These are phyloP conservation scores for Brienomyrus longianalis DNA, from an alignment of 2,113 vertebrate genomes.

Conservation along the genomic window DNA sequence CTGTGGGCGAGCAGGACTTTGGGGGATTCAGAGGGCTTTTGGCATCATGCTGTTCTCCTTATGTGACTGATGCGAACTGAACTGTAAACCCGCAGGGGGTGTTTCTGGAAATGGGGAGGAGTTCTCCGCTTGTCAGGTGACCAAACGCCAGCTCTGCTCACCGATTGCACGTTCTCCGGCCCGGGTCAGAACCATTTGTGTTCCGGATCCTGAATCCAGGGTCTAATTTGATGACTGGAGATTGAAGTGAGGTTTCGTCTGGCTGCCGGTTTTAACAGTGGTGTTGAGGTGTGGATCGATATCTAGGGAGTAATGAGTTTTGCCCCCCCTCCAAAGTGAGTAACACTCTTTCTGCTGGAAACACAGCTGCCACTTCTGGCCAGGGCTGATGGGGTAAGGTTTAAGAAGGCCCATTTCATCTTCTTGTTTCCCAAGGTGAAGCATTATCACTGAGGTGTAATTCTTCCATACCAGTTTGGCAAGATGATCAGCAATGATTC, in stretches of 20 bases:
- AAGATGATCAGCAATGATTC: not conserved
- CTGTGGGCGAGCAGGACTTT: not conserved
- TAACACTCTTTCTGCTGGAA: not conserved
- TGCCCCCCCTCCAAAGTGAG: not conserved
- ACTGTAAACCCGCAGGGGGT: not conserved
- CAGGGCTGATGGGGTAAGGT: not conserved
- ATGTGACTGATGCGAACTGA: not conserved
- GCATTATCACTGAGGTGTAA: not conserved
- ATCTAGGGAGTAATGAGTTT: slow-evolving; percentile 1
- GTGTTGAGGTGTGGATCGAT: not conserved
- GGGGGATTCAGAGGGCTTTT: not conserved
- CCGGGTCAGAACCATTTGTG: not conserved
- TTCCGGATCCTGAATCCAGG: not conserved
- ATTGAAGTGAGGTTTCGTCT: not conserved
- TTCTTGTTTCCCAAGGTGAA: not conserved
- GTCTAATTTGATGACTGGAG: not conserved
- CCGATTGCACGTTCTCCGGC: not conserved
- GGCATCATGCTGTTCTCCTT: not conserved
- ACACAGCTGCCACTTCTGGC: not conserved
- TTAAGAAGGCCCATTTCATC: not conserved
- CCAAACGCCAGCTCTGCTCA: not conserved
- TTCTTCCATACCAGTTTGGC: not conserved
- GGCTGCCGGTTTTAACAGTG: not conserved
- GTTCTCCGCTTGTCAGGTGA: not conserved
- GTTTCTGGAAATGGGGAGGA: not conserved